A percentile compares a stretch with the other conserved stretches of the same genome.
Evolutionary conservation across 2,888 invertebrate genomes (phyloP).

Genomic region (Ophonus ardosiacus): DNA sequence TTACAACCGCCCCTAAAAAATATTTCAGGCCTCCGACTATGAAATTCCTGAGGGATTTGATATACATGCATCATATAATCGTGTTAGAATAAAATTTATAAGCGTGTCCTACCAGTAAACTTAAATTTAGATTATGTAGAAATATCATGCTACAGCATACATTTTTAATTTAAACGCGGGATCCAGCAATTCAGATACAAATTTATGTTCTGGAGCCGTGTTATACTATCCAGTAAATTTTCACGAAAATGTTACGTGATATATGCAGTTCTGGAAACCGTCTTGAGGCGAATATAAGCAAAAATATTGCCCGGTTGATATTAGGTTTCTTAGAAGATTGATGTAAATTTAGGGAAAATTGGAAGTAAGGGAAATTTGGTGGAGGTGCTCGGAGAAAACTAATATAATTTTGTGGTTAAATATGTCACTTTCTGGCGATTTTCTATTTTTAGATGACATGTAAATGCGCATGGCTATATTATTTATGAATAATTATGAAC

Average conservation of each 20-base stretch:
- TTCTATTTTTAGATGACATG: too few relatives aligned
- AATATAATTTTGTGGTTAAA: too few relatives aligned
- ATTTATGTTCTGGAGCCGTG: constrained; percentile 16
- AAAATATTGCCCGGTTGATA: constrained; percentile 22
- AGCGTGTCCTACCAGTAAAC: constrained; percentile 33
- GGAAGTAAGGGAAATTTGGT: too few relatives aligned
- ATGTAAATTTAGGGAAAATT: too few relatives aligned
- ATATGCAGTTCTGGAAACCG: constrained; percentile 15
- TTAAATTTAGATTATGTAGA: constrained; percentile 57
- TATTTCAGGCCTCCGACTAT: neutral
- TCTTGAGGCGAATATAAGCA: neutral
- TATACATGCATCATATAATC: constrained; percentile 48
- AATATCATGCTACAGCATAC: constrained; percentile 25
- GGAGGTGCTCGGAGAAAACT: too few relatives aligned
- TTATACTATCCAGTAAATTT: constrained; percentile 22
- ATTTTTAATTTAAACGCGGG: constrained; percentile 46
- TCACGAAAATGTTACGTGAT: constrained; percentile 8
- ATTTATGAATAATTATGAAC: too few relatives aligned
- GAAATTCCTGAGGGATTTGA: constrained; percentile 35
- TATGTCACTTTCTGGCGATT: too few relatives aligned
- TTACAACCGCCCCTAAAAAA: neutral
- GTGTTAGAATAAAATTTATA: constrained; percentile 55
- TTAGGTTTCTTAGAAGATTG: neutral
- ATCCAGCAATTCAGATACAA: constrained; percentile 16
- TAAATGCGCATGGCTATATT: too few relatives aligned